These are phyloP conservation scores for Corynorhinus townsendii DNA, from an alignment of 2,113 vertebrate genomes.

Conservation along the genomic window DNA sequence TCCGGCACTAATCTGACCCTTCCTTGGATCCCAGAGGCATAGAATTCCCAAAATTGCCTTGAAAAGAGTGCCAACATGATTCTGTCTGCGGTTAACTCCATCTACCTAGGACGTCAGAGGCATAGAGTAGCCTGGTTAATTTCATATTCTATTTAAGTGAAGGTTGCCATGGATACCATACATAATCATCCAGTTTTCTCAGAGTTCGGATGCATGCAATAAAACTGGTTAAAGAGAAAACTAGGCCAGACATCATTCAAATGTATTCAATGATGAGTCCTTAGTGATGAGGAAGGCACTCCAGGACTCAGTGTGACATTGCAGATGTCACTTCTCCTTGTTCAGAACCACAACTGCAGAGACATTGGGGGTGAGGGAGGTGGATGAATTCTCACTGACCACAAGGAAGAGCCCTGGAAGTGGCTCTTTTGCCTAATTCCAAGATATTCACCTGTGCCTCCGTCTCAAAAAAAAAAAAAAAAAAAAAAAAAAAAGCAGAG, in stretches of 20 bases:
- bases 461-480: background rate
- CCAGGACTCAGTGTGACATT: background rate
- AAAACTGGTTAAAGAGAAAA: constrained; percentile 48
- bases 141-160: constrained; percentile 63
- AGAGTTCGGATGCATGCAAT: background rate
- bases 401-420: background rate
- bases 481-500: background rate
- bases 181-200: constrained; percentile 30
- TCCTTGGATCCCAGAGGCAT: background rate
- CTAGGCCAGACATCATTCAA: background rate
- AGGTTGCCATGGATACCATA: constrained; percentile 39
- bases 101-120: constrained; percentile 22
- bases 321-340: background rate
- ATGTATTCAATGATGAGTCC: background rate
- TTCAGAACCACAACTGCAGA: background rate
- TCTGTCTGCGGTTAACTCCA: background rate
- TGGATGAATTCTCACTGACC: background rate
- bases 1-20: background rate
- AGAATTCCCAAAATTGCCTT: background rate
- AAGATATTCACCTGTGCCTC: background rate
- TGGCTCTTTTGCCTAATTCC: background rate
- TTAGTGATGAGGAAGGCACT: background rate
- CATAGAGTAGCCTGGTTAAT: constrained; percentile 28
- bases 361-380: background rate
- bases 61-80: background rate